These are phyloP conservation scores for Mungos mungo DNA, from an alignment of 2,113 vertebrate species.

Conservation along the genomic window DNA sequence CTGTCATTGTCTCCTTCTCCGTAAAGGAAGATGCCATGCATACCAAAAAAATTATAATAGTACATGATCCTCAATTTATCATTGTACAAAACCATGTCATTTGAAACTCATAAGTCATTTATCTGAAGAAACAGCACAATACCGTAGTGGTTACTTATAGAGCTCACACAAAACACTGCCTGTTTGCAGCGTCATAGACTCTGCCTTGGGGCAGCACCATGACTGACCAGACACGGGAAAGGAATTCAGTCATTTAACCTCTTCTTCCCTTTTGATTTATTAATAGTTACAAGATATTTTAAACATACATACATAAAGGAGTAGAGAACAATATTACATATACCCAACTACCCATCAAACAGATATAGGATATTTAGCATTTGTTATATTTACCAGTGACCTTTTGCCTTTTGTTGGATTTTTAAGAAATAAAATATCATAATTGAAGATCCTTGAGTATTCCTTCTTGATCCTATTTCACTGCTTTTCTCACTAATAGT, in stretches of 20 bases:
- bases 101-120: not conserved
- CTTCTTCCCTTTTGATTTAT: not conserved
- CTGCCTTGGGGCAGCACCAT: not conserved
- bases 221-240: not conserved
- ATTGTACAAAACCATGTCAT: not conserved
- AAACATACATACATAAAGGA: not conserved
- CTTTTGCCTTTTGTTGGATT: not conserved
- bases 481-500: not conserved
- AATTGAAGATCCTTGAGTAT: not conserved
- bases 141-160: no score
- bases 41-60: not conserved
- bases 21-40: not conserved
- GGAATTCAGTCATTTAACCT: not conserved
- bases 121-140: not conserved
- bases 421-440: constrained; percentile 10
- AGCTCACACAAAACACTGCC: not conserved
- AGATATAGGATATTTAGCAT: not conserved
- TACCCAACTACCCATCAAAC: not conserved
- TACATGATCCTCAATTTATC: not conserved
- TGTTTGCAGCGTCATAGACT: not conserved
- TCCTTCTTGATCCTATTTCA: not conserved
- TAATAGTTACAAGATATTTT: not conserved
- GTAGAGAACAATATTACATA: not conserved
- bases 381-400: not conserved
- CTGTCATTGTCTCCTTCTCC: not conserved